phyloP scores from a whole-genome alignment of 2,113 vertebrate genomes.

The Hippocampus comes region DNA sequence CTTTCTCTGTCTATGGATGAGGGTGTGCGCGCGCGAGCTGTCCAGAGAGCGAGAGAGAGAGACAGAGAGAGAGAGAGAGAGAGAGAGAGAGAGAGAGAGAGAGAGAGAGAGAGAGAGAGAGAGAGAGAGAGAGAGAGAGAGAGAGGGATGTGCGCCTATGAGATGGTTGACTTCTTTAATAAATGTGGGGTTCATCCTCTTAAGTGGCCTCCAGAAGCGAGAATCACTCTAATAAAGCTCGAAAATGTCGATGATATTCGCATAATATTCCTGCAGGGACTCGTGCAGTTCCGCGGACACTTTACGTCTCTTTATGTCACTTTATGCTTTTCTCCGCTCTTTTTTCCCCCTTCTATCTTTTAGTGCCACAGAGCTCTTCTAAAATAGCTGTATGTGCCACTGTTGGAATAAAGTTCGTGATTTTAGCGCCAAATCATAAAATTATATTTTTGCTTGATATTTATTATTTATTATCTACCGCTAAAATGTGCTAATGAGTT shows the following conservation, averaged over 20 bases:
- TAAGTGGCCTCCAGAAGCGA: slow-evolving; percentile 34
- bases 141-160: neutral
- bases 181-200: slow-evolving; percentile 48
- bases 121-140: neutral
- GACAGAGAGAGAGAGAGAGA: neutral
- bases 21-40: neutral
- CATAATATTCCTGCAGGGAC: slow-evolving; percentile 22
- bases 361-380: neutral
- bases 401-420: neutral
- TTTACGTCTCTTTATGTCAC: slow-evolving; percentile 34
- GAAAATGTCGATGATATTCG: slow-evolving; percentile 17
- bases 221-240: slow-evolving; percentile 28
- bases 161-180: slow-evolving; percentile 50
- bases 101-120: neutral
- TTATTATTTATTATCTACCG: neutral
- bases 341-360: neutral
- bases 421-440: neutral
- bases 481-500: slow-evolving; percentile 1
- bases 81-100: neutral
- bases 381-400: slow-evolving; percentile 3
- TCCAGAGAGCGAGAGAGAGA: neutral
- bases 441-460: neutral
- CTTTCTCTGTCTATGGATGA: slow-evolving; percentile 6
- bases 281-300: slow-evolving; percentile 24
- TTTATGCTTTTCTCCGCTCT: slow-evolving; percentile 5